phyloP scores from a whole-genome alignment of 2,113 vertebrate species.

The Thunnus maccoyii region DNA sequence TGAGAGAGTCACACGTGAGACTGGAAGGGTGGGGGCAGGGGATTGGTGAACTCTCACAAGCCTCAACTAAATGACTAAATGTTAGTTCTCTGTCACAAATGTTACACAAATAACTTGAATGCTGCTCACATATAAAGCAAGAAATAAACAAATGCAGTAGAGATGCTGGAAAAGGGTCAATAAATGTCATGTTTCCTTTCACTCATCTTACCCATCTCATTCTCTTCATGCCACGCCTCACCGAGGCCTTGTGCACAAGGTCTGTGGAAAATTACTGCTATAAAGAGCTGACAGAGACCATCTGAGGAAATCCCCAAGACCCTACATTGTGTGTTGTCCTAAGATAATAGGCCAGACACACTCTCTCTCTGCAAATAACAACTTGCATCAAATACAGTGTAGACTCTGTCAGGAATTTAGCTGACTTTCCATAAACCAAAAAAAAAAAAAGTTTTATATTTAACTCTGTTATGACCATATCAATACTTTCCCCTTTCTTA shows the following conservation, averaged over 20 bases:
- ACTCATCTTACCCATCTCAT: conserved; percentile 42
- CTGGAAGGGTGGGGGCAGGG: conserved; percentile 66
- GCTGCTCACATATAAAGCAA: neutral
- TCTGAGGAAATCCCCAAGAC: conserved; percentile 74
- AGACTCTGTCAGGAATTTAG: neutral
- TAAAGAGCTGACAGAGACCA: conserved; percentile 69
- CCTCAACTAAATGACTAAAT: conserved; percentile 43
- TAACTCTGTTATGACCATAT: neutral
- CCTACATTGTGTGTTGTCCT: conserved; percentile 42
- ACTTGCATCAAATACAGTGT: neutral
- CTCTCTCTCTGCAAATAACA: conserved; percentile 1
- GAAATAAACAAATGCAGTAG: neutral
- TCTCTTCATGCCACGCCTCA: conserved; percentile 69
- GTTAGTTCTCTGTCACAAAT: conserved; percentile 4
- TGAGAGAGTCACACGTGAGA: conserved; percentile 82
- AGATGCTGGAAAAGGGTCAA: conserved; percentile 7
- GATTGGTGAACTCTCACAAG: conserved; percentile 71
- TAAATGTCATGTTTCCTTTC: conserved; percentile 54
- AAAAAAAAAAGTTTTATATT: neutral
- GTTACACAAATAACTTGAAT: neutral
- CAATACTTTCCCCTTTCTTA: neutral
- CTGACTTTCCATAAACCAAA: neutral
- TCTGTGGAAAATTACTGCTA: conserved; percentile 85
- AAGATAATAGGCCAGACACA: conserved; percentile 47
- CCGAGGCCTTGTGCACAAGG: conserved; percentile 52